These are phyloP conservation scores for Cyrtonyx montezumae DNA, from an alignment of 2,113 vertebrate genomes.

Conservation along the genomic window DNA sequence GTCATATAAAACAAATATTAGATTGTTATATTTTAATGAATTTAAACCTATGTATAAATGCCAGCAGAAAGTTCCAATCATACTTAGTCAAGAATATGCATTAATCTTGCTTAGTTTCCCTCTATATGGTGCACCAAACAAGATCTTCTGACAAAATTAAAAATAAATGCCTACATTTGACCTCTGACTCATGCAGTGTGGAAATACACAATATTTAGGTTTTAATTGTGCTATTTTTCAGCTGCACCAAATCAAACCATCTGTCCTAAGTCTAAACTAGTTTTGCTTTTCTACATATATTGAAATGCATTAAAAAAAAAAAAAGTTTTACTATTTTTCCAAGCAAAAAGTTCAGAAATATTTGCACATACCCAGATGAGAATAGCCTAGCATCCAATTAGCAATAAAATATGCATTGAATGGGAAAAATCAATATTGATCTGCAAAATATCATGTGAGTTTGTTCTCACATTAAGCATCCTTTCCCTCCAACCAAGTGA, in stretches of 20 bases:
- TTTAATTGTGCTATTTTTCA: slow-evolving; percentile 72
- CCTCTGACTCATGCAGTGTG: slow-evolving; percentile 82
- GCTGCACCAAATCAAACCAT: slow-evolving; percentile 33
- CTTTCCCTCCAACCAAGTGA: not conserved
- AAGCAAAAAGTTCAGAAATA: slow-evolving; percentile 47
- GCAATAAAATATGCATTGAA: slow-evolving; percentile 28
- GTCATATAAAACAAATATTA: slow-evolving; percentile 75
- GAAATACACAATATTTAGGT: slow-evolving; percentile 80
- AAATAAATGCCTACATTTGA: slow-evolving; percentile 80
- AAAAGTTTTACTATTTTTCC: slow-evolving; percentile 49
- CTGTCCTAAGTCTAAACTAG: slow-evolving; percentile 62
- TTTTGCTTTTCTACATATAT: slow-evolving; percentile 59
- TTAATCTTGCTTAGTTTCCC: slow-evolving; percentile 82
- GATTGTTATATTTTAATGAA: slow-evolving; percentile 71
- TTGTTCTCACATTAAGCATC: not conserved
- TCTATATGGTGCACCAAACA: slow-evolving; percentile 75
- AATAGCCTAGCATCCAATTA: slow-evolving; percentile 1
- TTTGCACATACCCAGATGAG: slow-evolving; percentile 23
- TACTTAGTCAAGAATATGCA: slow-evolving; percentile 76
- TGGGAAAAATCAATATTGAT: slow-evolving; percentile 43
- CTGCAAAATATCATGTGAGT: not conserved
- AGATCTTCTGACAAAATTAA: slow-evolving; percentile 76
- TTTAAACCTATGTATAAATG: slow-evolving; percentile 76
- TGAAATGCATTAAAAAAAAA: slow-evolving; percentile 15
- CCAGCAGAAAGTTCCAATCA: slow-evolving; percentile 83